Evolutionary conservation across 2,888 invertebrate species (phyloP), one percentile per base, ranked within the genome.

Genomic region (Drosophila longiperda): DNA sequence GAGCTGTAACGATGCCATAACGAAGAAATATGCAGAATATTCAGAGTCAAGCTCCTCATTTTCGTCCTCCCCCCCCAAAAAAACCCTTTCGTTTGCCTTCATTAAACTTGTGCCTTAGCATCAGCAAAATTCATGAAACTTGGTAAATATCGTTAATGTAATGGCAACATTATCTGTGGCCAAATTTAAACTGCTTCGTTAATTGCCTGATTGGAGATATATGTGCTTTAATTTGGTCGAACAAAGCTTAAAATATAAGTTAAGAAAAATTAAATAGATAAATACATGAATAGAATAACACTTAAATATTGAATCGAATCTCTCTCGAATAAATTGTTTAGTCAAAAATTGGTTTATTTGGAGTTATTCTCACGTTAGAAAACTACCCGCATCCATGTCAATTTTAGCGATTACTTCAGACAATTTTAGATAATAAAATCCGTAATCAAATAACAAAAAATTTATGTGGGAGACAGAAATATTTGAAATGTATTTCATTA

Each of bases 81-180:
- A 45, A 53, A 45, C 54, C 45, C 38, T 52, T 73, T 73, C 76
- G 69, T 72, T 82, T 84, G 61, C 71, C 82, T 61, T 83, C 82
- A 85, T 86, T 88, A 72, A 75, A 75, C 73, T 88, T 71, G 66
- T 58, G 63, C 75, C 73, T 68, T 73, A 83, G 66, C 73, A 83
- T 78, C 73, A 73, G 73, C 72, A 84, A 84, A 87, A 84, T 89
- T 73, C 87, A 87, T 84, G 87, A 71, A 79, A 72, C 85, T 84
- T 84, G 60, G 79, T 61, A 89, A 87, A 87, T 80, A 87, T 85
- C 83, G 71, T 81, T 75, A 86, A 90, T 78, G 80, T 89, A 80
- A 87, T 80, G 86, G 73, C 86, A 85, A 72, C 79, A 75, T 77
- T 85, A 82, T 87, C 69, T 64, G 72, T 50, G 54, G 49, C 23